Base-by-base conservation (phyloP, 2,113 vertebrate genomes). In the Synchiropus splendidus region DNA sequence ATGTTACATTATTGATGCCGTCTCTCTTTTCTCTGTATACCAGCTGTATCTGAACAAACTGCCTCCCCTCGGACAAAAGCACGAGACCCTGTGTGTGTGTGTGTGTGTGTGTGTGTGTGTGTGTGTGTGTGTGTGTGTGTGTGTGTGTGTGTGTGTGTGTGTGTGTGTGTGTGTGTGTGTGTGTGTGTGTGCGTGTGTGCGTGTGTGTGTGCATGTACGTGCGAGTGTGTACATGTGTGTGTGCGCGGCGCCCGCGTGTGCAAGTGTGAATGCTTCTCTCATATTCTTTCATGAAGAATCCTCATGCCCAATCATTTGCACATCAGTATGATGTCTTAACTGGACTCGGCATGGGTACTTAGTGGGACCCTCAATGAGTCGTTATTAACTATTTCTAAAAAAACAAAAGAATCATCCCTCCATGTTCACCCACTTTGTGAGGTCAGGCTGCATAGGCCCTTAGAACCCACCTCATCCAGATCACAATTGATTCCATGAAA, bases 1-100 rank as follows among this genome's bases (percentile, higher is more conserved):
- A 80, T 64, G 54, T 63, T 84, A 70, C 79, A 84, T 84, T 83
- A 86, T 85, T 86, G 82, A 86, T 84, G 81, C 64, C 55, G 72
- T 66, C 71, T 78, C 56, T 68, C 52, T 72, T 69, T 72, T 69
- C 61, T 73, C 64, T 71, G 72, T 72, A 70, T 74, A 74, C 68
- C 59, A 70, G 59, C 64, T 34, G 70, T 70, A 74, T 68, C 67
- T 2, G 67, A 67, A 80, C 78, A 80, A 77, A 68, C 78, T 57
- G 73, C 54, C 70, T 80, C 78, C 74, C 74, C 34, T 74, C 69
- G 74, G 75, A 74, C 70, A 75, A 45, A 39, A 68, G 45, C 53
- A 37, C 47, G 21, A 72, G 63, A 62, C 41, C 54, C 34, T 6
- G 33, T 38, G 51, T 65, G 51, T 48, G 42, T 54, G 65, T 50